These are phyloP conservation scores for Microcebus murinus DNA, from an alignment of 2,113 vertebrate genomes.

Conservation along the genomic window DNA sequence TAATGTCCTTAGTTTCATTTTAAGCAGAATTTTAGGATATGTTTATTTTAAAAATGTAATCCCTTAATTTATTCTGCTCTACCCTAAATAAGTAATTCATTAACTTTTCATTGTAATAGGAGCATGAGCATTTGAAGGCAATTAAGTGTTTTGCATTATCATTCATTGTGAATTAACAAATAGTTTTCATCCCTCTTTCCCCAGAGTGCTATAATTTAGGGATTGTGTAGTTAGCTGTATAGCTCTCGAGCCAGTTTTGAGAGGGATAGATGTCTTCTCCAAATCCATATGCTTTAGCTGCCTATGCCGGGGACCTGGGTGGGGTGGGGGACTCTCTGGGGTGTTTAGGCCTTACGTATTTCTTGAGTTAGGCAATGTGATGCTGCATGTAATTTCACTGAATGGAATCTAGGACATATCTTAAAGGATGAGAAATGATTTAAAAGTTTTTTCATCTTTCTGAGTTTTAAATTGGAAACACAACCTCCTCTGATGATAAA, in stretches of 20 bases:
- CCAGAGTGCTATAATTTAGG: constrained; percentile 26
- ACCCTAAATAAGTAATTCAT: constrained; percentile 58
- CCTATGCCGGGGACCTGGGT: not conserved
- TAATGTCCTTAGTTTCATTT: constrained; percentile 20
- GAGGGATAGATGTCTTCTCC: not conserved
- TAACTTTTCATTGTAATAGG: constrained; percentile 52
- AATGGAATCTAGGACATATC: constrained; percentile 38
- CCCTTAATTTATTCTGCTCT: constrained; percentile 38
- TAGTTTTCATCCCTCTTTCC: constrained; percentile 43
- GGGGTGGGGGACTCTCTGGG: not conserved
- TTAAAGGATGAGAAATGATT: constrained; percentile 48
- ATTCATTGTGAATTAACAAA: constrained; percentile 61
- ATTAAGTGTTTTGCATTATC: constrained; percentile 49
- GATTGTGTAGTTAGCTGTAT: constrained; percentile 17
- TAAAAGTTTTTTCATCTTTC: not conserved
- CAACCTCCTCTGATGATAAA: not conserved
- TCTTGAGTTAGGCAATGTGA: not conserved
- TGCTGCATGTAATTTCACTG: not conserved
- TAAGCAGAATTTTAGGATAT: constrained; percentile 46
- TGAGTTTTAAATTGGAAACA: constrained; percentile 36
- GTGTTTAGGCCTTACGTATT: not conserved
- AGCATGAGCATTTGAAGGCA: constrained; percentile 44
- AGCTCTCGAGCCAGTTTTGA: constrained; percentile 16
- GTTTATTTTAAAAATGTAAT: constrained; percentile 4
- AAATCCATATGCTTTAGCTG: not conserved